A percentile compares a stretch with the other conserved stretches of the same genome.
Evolutionary conservation across 2,888 invertebrate genomes (phyloP).

Genomic region (Dryomyza anilis): DNA sequence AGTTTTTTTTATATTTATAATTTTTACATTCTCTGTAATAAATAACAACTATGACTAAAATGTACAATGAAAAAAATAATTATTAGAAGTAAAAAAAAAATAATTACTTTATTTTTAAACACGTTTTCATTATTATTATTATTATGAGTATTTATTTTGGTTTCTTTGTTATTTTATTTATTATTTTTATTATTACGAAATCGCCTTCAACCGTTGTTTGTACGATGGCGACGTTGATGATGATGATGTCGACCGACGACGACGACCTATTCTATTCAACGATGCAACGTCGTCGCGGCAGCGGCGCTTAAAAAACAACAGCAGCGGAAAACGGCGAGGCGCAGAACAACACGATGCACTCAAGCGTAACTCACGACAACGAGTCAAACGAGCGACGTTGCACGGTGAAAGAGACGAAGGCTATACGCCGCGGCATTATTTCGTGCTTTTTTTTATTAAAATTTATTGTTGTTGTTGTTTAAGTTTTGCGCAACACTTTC

Average conservation of each 20-base stretch:
- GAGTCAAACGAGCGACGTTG: not conserved
- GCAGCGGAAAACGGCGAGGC: conserved; percentile 9
- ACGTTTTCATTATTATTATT: conserved; percentile 8
- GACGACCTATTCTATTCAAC: too few relatives aligned
- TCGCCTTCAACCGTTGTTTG: conserved; percentile 51
- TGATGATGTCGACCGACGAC: too few relatives aligned
- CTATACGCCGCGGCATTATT: conserved; percentile 8
- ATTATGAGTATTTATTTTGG: not conserved
- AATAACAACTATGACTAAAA: not conserved
- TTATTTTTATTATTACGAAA: conserved; percentile 43
- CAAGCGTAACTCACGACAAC: conserved; percentile 4
- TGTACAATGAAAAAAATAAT: not conserved
- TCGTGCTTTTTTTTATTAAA: not conserved
- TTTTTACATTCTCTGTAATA: too few relatives aligned
- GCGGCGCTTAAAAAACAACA: conserved; percentile 17
- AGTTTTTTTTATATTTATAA: too few relatives aligned
- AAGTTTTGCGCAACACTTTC: conserved; percentile 16
- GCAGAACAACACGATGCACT: conserved; percentile 22
- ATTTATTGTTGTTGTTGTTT: not conserved
- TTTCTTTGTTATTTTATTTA: not conserved
- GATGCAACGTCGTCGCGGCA: too few relatives aligned
- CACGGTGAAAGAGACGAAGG: not conserved
- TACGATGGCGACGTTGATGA: conserved; percentile 48
- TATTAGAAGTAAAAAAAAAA: too few relatives aligned
- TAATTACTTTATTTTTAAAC: conserved; percentile 23